These are phyloP conservation scores for Actias luna DNA, from an alignment of 2,888 invertebrate genomes.

Conservation along the genomic window DNA sequence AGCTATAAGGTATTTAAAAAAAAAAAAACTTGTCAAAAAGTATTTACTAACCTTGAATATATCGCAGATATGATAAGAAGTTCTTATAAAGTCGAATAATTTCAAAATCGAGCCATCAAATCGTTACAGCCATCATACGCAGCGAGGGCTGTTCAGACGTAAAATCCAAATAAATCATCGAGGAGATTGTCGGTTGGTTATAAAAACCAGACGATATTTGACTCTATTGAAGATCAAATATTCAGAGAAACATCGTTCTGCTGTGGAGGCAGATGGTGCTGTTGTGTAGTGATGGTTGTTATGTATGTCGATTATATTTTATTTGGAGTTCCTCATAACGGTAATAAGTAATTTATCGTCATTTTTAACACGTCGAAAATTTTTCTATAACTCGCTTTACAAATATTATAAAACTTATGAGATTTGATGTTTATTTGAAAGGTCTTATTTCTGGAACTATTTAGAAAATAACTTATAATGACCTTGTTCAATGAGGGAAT, in stretches of 20 bases:
- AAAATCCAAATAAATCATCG: constrained; percentile 18
- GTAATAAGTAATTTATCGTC: too few species aligned
- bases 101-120: background rate
- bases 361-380: too few species aligned
- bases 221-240: constrained; percentile 43
- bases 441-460: too few species aligned
- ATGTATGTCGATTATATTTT: constrained; percentile 21
- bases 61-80: background rate
- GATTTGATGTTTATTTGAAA: too few species aligned
- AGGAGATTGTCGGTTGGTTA: constrained; percentile 11
- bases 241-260: constrained; percentile 36
- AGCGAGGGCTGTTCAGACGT: background rate
- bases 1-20: too few species aligned
- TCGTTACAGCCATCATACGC: background rate
- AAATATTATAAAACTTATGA: too few species aligned
- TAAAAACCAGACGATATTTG: constrained; percentile 28
- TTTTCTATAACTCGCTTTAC: too few species aligned
- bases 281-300: constrained; percentile 14
- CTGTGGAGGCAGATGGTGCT: constrained; percentile 36
- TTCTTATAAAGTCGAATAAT: background rate
- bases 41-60: too few species aligned
- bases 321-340: too few species aligned
- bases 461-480: too few species aligned
- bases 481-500: too few species aligned
- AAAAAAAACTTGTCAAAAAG: too few species aligned